phyloP scores from a whole-genome alignment of 64 coral and sea anemone species.

The Anthopleura sola region DNA sequence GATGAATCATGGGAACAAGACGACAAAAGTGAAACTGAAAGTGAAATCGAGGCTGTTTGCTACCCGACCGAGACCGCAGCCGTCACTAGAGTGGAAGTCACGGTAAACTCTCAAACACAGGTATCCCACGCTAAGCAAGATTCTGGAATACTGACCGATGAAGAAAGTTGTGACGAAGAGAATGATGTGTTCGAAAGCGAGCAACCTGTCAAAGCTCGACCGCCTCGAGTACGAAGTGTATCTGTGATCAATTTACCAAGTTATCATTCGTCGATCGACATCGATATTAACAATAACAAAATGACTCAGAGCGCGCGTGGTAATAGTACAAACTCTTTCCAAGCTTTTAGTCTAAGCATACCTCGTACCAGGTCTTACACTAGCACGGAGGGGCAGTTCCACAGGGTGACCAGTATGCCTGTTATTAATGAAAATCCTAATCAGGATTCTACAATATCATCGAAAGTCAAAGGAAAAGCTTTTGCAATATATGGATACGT shows the following conservation, averaged over 20 bases:
- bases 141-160: conserved; percentile 77
- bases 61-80: neutral
- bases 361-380: conserved; percentile 25
- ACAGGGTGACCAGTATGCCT: conserved; percentile 70
- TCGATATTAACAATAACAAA: conserved; percentile 13
- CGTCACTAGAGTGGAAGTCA: conserved; percentile 57
- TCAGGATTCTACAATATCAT: neutral
- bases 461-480: conserved; percentile 35
- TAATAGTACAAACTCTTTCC: neutral
- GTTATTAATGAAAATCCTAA: conserved; percentile 75
- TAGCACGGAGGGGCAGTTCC: conserved; percentile 30
- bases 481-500: conserved; percentile 71
- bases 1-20: conserved; percentile 63
- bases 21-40: neutral
- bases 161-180: conserved; percentile 32
- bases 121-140: conserved; percentile 74
- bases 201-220: neutral
- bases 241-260: neutral
- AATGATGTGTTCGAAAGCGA: conserved; percentile 27
- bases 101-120: neutral
- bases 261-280: neutral
- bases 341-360: conserved; percentile 2
- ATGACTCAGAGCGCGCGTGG: neutral
- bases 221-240: neutral
- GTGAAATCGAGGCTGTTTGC: neutral